Base-by-base conservation (phyloP, 2,113 vertebrate species). In the Phoxinus phoxinus region DNA sequence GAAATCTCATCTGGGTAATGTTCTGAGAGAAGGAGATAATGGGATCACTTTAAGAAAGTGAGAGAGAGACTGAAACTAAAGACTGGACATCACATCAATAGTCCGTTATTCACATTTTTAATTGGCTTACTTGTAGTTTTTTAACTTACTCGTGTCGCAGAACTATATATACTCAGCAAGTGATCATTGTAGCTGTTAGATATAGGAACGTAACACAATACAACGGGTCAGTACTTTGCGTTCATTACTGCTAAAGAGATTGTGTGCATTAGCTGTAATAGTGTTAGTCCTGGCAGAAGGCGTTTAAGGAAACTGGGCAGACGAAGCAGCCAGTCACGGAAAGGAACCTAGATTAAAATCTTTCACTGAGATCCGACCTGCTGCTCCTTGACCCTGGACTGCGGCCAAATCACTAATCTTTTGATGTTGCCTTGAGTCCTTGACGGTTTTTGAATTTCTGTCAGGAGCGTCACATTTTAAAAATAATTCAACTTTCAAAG, bases 241-340 rank as follows among this genome's bases (percentile, higher is more conserved):
- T 58, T 79, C 21, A 1, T 82, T 86, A 59, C 11, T 30, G 53
- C 84, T 75, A 35, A 37, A 72, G 23, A 32, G 79, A 79, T 81
- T 53, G 69, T 21, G 65, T 65, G 86, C 37, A 75, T 85, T 84
- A 87, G 77, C 73, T n/a, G 25, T 85, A 85, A 85, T 56, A 73
- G 59, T 4, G n/a, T 85, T 75, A 87, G 32, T 37, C 41, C 81
- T 75, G 59, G 21, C 71, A 74, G 69, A 65, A 84, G 69, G 77
- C 59, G 76, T 87, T 72, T 67, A 56, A 73, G 25, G 32, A 35
- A 59, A 46, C 37, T 25, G 61, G 44, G 41, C 58, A 65, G 46
- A 75, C 75, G 78, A 35, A 63, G 12, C 21, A 37, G 81, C 53
- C 21, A 84, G 86, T 84, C 77, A 85, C 48, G 77, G 48, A 85